These are phyloP conservation scores for Halcyon smyrnensis DNA, from an alignment of 2,797 vertebrate genomes.

Conservation along the genomic window DNA sequence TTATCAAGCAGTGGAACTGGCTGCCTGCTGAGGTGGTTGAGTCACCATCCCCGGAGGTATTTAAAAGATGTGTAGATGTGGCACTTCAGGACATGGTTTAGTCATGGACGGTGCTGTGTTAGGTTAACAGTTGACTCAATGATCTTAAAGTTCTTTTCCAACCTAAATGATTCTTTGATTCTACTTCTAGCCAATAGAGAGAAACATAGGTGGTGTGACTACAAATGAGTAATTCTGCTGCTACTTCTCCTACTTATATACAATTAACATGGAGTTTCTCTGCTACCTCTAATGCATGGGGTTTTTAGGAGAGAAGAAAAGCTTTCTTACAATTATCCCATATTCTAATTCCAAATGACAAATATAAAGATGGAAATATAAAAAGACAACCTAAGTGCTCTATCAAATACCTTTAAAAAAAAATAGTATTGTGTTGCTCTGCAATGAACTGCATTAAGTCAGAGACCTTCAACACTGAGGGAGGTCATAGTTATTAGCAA, in stretches of 20 bases:
- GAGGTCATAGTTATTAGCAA: not conserved
- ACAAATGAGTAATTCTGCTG: not conserved
- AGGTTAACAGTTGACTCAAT: not conserved
- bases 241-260: not conserved
- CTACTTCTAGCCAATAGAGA: not conserved
- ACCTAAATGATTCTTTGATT: not conserved
- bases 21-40: no score
- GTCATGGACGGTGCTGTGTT: no score
- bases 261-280: not conserved
- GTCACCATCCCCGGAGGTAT: no score
- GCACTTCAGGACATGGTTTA: no score
- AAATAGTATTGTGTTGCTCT: not conserved
- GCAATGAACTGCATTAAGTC: not conserved
- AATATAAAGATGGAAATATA: not conserved
- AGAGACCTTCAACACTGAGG: not conserved
- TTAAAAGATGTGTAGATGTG: no score
- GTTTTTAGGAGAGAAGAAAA: not conserved
- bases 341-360: not conserved
- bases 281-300: not conserved
- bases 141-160: not conserved
- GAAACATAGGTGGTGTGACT: not conserved
- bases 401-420: not conserved
- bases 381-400: not conserved
- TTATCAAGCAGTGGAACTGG: no score
- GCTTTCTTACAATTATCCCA: not conserved